Evolutionary conservation across 1,140 invertebrate genomes (phyloP), one percentile per base, ranked within the genome.

Genomic region (Melitaea cinxia): DNA sequence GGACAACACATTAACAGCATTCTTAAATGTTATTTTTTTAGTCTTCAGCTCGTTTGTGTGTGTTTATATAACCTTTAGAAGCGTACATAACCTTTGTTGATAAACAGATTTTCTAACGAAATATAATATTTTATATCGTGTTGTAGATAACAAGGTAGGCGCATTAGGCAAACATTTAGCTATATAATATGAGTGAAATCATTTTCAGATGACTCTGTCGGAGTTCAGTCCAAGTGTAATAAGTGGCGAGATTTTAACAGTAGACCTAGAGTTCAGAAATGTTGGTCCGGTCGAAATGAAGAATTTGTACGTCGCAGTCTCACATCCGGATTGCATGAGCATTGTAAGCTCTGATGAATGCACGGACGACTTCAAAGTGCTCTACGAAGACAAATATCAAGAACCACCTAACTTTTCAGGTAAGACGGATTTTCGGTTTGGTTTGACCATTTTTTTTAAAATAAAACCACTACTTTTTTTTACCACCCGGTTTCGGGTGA

Each of bases 221-320:
- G 93, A 95, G 79, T 92, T 95, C n/a, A 93, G 92, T 52, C 83
- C 91, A 1, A 93, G 94, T 55, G 93, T 96, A 77, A 85, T 96
- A 39, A 94, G 94, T 75, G 95, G 95, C 4, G 95, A 97, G 85
- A 91, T 97, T 30, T 93, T 94, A 73, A 92, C 88, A 26, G 83
- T 96, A 4, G 92, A 93, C 42, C 91, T 96, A 1, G 93, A 94
- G 56, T 92, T 97, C 24, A 92, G 92, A 42, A 97, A 96, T 76
- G 91, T 92, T 26, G 95, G 96, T 9, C 93, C 93, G 17, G 92
- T 94, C 10, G 89, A 94, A 1, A 83, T 96, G 70, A 92, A 92
- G 50, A 94, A 94, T 72, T 87, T 96, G 19, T 89, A 94, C 60
- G 81, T 96, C 21, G 94, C 93, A 2, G 94, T 94, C 0, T 94